These are phyloP conservation scores for Amphiprion ocellaris DNA, from an alignment of 2,113 vertebrate species.

Conservation along the genomic window DNA sequence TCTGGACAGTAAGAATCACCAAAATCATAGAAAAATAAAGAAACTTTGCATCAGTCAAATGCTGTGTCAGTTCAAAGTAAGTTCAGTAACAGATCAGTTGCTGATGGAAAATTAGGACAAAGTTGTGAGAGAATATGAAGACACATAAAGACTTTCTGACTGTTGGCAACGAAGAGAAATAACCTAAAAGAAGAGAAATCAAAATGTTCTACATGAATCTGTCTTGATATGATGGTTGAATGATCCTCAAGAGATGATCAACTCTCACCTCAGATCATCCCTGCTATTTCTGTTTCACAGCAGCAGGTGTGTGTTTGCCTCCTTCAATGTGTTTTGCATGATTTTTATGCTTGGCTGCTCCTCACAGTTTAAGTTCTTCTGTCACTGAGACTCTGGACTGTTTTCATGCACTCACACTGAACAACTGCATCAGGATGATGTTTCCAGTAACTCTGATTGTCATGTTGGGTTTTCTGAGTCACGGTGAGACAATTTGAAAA, in stretches of 20 bases:
- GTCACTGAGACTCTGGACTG: constrained; percentile 5
- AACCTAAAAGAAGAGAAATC: background rate
- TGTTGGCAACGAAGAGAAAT: background rate
- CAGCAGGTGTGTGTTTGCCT: constrained; percentile 23
- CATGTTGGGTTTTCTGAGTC: constrained; percentile 6
- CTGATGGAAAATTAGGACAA: background rate
- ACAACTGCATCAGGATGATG: constrained; percentile 26
- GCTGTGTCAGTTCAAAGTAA: too few relatives aligned
- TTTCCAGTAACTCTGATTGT: constrained; percentile 18
- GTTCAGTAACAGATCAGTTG: too few relatives aligned
- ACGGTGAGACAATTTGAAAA: constrained; percentile 5
- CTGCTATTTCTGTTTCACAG: constrained; percentile 27
- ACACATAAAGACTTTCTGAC: background rate
- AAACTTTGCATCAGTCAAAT: background rate
- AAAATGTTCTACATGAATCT: background rate
- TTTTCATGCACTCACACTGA: constrained; percentile 25
- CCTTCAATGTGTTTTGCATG: constrained; percentile 28
- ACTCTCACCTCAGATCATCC: too few relatives aligned
- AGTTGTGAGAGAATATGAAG: background rate
- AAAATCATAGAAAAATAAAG: too few relatives aligned
- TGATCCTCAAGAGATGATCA: too few relatives aligned
- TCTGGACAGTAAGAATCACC: too few relatives aligned
- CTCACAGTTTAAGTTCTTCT: constrained; percentile 25
- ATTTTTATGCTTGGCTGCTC: constrained; percentile 36
- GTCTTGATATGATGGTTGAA: background rate